Conservation (phyloP, 1,140 invertebrate genomes). For the Diorhabda elongata region DNA sequence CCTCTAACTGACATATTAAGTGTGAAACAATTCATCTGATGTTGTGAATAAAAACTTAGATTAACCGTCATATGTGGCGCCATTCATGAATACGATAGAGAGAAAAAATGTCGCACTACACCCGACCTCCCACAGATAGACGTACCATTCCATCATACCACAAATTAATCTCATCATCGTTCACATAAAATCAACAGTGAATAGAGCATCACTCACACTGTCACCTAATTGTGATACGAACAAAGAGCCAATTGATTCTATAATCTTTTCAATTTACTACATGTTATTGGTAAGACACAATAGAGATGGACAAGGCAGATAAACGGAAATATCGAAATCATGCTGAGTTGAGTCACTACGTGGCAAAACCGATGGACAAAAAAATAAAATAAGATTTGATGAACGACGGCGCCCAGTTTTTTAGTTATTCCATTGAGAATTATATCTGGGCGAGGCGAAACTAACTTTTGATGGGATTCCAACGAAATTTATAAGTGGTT, state of each 20-base stretch:
- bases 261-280: conserved; percentile 47
- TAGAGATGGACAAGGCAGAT: conserved; percentile 45
- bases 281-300: conserved; percentile 47
- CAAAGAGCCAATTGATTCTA: conserved; percentile 42
- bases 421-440: not conserved
- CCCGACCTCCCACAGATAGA: conserved; percentile 6
- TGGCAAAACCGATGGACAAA: conserved; percentile 10
- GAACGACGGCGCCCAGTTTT: conserved; percentile 23
- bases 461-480: too few relatives aligned
- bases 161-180: conserved; percentile 22
- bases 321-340: conserved; percentile 31
- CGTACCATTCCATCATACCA: conserved; percentile 9
- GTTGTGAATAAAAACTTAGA: too few relatives aligned
- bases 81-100: not conserved
- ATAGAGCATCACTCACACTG: conserved; percentile 33
- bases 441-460: too few relatives aligned
- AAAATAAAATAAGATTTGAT: conserved; percentile 13
- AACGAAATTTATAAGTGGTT: too few relatives aligned
- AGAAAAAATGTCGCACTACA: not conserved
- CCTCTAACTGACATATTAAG: too few relatives aligned
- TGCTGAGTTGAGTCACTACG: conserved; percentile 30
- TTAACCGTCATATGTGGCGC: conserved; percentile 4
- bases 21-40: too few relatives aligned
- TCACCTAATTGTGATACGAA: conserved; percentile 34
- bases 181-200: conserved; percentile 6